These are phyloP conservation scores for Enteromius anoplus DNA, from an alignment of 2,797 vertebrate genomes.

Conservation along the genomic window DNA sequence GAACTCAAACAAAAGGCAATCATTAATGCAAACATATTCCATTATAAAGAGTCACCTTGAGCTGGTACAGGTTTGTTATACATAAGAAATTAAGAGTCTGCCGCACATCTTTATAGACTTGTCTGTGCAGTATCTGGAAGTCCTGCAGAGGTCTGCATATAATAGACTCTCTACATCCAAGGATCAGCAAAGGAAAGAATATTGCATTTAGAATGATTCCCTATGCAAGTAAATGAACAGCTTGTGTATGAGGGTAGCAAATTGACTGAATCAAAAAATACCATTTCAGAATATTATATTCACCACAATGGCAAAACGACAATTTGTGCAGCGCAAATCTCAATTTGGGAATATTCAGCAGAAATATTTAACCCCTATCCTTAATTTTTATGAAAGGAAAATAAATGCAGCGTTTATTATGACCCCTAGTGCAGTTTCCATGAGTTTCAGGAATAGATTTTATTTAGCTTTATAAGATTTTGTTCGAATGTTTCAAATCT, in stretches of 20 bases:
- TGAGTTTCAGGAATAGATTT: not conserved
- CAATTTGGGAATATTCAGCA: not conserved
- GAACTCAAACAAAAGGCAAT: constrained; percentile 58
- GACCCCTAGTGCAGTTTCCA: not conserved
- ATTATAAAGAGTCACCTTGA: constrained; percentile 57
- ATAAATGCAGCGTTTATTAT: not conserved
- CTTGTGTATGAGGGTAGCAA: constrained; percentile 11
- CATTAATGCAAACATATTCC: constrained; percentile 61
- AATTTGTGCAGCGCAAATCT: not conserved
- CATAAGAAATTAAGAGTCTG: constrained; percentile 50
- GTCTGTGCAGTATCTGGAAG: not conserved
- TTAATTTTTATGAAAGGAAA: not conserved
- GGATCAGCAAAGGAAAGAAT: constrained; percentile 20
- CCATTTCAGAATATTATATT: not conserved
- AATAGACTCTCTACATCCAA: constrained; percentile 4
- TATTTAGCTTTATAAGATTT: not conserved
- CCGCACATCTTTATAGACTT: constrained; percentile 44
- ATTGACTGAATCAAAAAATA: constrained; percentile 2
- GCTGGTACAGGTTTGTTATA: constrained; percentile 43
- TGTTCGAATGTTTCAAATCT: not conserved
- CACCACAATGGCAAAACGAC: not conserved
- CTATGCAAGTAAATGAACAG: not conserved
- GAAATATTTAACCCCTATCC: not conserved
- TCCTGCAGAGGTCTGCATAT: constrained; percentile 1
- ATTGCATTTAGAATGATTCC: constrained; percentile 4